Conservation (phyloP, 2,888 invertebrate genomes). For the Formica aserva region DNA sequence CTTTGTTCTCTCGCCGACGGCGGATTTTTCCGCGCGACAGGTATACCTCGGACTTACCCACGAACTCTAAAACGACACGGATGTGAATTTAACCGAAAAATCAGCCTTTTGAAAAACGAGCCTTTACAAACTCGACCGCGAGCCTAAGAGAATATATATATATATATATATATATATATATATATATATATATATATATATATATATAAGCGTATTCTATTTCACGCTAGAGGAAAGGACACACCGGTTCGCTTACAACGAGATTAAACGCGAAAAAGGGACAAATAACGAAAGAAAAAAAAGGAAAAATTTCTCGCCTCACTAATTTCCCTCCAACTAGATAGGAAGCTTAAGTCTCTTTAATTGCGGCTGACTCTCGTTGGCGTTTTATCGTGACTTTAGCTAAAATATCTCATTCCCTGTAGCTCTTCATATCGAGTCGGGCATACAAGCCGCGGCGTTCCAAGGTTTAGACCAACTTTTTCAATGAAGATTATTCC, state of each 20-base stretch:
- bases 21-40: conserved; percentile 4
- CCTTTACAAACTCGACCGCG: conserved; percentile 63
- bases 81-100: conserved; percentile 78
- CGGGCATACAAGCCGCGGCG: conserved; percentile 61
- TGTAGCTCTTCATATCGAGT: conserved; percentile 69
- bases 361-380: conserved; percentile 49
- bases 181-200: neutral
- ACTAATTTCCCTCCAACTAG: conserved; percentile 49
- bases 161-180: neutral
- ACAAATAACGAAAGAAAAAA: conserved; percentile 11
- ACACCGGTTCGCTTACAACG: neutral
- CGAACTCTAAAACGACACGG: conserved; percentile 68
- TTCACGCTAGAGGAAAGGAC: conserved; percentile 43
- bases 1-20: conserved; percentile 77
- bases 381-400: conserved; percentile 58
- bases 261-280: conserved; percentile 14
- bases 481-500: conserved; percentile 85
- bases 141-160: conserved; percentile 16
- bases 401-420: conserved; percentile 57
- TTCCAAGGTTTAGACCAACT: conserved; percentile 81
- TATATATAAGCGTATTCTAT: conserved; percentile 51
- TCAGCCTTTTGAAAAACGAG: conserved; percentile 72
- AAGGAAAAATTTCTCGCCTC: neutral
- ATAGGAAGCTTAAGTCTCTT: conserved; percentile 42
- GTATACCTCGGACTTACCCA: conserved; percentile 11